Base-by-base conservation (phyloP, 1,140 invertebrate species). In the Galendromus occidentalis region DNA sequence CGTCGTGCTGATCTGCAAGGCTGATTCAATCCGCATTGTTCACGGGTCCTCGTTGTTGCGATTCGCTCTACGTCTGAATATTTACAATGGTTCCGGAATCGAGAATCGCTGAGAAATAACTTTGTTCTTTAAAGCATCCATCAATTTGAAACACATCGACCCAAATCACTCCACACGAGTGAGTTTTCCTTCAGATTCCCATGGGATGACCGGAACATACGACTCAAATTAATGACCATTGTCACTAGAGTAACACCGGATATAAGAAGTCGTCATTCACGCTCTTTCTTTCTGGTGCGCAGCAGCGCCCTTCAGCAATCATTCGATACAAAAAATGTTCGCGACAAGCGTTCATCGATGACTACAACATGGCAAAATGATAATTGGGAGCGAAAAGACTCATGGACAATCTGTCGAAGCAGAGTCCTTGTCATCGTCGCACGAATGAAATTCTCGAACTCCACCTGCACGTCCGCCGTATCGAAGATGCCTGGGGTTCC, bases 111-210 rank as follows among this genome's bases (percentile, higher is more conserved):
- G 9, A 59, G 51, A 18, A 59, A 25, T 25, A 25, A 59, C 51
- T 59, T 59, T 59, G 51, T 59, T 59, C 51, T 59, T 59, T 59
- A 59, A 59, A 59, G 51, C 51, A 59, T 59, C 22, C 22, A 20
- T 59, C 45, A 14, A 25, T 59, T 33, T 17, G 17, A 17, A 17
- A 14, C 51, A 2, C 51, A 59, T 20, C 22, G 51, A 59, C 25
- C 2, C n/a, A 6, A 28, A 47, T 33, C 14, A 59, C n/a, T 17
- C 33, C 22, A 22, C 20, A 4, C 14, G 20, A 22, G 51, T 33
- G 25, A 33, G 2, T 59, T 59, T 25, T 59, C 22, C 22, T 59
- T 59, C 45, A 20, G 22, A 20, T 59, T 25, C 51, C 33, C 14
- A 17, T 18, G 14, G 6, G 51, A 25, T 59, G 51, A 29, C 14